Evolutionary conservation across 2,888 invertebrate genomes (phyloP).

Genomic region (Deladenus siricidicola): DNA sequence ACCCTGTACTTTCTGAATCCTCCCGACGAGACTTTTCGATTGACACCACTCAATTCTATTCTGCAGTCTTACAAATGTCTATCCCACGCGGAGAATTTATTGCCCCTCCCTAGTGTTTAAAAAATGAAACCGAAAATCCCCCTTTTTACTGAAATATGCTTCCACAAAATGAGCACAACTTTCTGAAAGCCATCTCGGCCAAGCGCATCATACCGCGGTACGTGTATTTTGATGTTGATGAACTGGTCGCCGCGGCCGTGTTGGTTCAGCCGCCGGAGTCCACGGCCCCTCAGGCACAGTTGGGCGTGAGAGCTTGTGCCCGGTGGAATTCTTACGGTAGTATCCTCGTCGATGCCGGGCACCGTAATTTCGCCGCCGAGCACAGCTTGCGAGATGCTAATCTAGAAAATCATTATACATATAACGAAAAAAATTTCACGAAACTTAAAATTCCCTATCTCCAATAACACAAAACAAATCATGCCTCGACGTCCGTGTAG

Average conservation of each 20-base stretch:
- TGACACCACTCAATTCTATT: too few relatives aligned
- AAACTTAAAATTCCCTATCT: not conserved
- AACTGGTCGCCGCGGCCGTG: conserved; percentile 93
- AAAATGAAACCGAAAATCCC: too few relatives aligned
- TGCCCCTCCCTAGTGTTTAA: too few relatives aligned
- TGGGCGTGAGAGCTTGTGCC: conserved; percentile 87
- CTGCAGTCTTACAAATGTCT: too few relatives aligned
- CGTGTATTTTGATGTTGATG: conserved; percentile 77
- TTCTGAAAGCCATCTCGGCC: too few relatives aligned
- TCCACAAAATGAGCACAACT: too few relatives aligned
- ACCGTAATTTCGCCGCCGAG: conserved; percentile 84
- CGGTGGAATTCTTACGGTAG: conserved; percentile 77
- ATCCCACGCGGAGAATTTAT: too few relatives aligned
- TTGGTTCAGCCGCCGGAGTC: conserved; percentile 80
- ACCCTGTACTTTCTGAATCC: too few relatives aligned
- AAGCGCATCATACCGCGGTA: conserved; percentile 75
- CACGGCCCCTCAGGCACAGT: conserved; percentile 77
- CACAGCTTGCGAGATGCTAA: conserved; percentile 77
- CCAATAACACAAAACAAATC: conserved; percentile 5
- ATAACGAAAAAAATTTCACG: not conserved
- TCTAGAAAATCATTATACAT: conserved; percentile 9
- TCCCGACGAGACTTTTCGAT: too few relatives aligned
- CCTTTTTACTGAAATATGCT: too few relatives aligned
- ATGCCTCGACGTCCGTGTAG: conserved; percentile 77
- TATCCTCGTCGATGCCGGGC: conserved; percentile 89